Conservation (phyloP, 2,113 vertebrate species). For the Scophthalmus maximus region DNA sequence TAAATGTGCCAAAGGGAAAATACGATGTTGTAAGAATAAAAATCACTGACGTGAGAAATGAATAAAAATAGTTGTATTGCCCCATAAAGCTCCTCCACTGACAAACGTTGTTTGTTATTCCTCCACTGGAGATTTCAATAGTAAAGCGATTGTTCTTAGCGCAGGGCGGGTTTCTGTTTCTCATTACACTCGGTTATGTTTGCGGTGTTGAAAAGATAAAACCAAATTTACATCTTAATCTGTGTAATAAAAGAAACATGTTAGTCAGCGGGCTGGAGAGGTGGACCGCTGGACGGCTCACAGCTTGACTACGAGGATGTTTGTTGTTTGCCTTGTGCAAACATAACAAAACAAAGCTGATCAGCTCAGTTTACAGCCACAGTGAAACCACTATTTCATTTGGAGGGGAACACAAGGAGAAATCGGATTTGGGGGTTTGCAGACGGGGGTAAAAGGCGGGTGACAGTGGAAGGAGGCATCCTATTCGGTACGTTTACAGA, state of each 20-base stretch:
- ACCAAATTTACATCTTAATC: slow-evolving; percentile 55
- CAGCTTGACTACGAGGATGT: slow-evolving; percentile 60
- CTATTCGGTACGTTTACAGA: slow-evolving; percentile 67
- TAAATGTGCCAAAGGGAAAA: slow-evolving; percentile 38
- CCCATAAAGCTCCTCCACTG: slow-evolving; percentile 24
- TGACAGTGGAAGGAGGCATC: slow-evolving; percentile 36
- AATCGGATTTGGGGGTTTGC: slow-evolving; percentile 21
- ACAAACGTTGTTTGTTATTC: slow-evolving; percentile 47
- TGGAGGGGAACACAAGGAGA: slow-evolving; percentile 64
- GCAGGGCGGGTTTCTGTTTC: slow-evolving; percentile 48
- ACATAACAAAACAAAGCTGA: slow-evolving; percentile 73
- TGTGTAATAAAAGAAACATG: slow-evolving; percentile 65
- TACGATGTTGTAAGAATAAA: slow-evolving; percentile 20
- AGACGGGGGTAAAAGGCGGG: slow-evolving; percentile 29
- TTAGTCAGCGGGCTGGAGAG: slow-evolving; percentile 38
- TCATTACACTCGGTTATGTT: slow-evolving; percentile 65
- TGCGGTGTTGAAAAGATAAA: slow-evolving; percentile 67
- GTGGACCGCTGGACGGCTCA: slow-evolving; percentile 36
- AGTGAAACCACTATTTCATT: slow-evolving; percentile 61
- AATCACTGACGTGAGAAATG: slow-evolving; percentile 50
- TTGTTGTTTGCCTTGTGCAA: slow-evolving; percentile 70
- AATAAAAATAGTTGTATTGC: slow-evolving; percentile 33
- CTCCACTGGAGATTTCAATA: slow-evolving; percentile 27
- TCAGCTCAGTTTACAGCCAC: slow-evolving; percentile 65
- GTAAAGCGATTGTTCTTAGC: slow-evolving; percentile 30